Conservation (phyloP, 2,888 invertebrate species). For the Hydriomena furcata region DNA sequence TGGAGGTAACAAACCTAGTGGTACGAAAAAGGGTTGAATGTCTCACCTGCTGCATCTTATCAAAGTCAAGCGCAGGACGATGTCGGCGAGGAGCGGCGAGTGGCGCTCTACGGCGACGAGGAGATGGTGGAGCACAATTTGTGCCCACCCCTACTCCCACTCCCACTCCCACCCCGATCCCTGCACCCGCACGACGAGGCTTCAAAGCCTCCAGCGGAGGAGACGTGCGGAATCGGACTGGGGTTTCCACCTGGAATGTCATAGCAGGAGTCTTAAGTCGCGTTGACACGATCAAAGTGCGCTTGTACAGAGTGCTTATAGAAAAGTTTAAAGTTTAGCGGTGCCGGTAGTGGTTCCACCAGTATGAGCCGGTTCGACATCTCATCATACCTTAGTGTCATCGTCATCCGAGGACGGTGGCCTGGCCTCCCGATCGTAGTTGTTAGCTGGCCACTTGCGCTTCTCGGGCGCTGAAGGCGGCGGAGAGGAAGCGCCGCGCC, state of each 20-base stretch:
- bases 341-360: no score
- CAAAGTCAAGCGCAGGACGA: slow-evolving; percentile 96
- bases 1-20: no score
- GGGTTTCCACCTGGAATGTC: slow-evolving; percentile 86
- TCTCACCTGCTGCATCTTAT: slow-evolving; percentile 97
- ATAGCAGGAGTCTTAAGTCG: background rate
- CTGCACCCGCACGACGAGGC: no score
- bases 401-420: slow-evolving; percentile 68
- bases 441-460: slow-evolving; percentile 87
- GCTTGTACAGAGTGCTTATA: no score
- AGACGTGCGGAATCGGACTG: slow-evolving; percentile 95
- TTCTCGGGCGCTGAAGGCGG: slow-evolving; percentile 85
- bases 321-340: no score
- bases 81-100: slow-evolving; percentile 81
- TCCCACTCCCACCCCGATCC: slow-evolving; percentile 72
- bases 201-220: slow-evolving; percentile 95
- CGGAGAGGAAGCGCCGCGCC: slow-evolving; percentile 74
- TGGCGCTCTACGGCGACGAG: slow-evolving; percentile 73
- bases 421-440: slow-evolving; percentile 47
- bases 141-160: background rate
- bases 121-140: slow-evolving; percentile 64
- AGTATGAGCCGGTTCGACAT: no score
- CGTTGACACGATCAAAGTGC: no score
- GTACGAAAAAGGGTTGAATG: no score
- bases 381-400: slow-evolving; percentile 74